Conservation (phyloP, 2,888 invertebrate genomes). For the Orthosia gothica region DNA sequence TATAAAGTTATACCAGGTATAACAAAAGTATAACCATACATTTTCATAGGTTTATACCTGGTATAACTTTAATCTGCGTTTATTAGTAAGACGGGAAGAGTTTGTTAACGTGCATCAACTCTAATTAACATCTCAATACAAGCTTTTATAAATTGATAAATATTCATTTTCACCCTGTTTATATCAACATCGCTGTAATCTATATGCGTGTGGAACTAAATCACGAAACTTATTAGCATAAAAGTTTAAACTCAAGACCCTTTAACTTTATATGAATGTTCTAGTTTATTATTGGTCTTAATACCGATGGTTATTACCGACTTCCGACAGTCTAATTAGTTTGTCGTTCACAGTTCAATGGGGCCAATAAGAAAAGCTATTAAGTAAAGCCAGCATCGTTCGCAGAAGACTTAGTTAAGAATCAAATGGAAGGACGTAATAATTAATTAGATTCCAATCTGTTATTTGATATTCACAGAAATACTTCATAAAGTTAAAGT, state of each 20-base stretch:
- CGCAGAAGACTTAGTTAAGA: conserved; percentile 41
- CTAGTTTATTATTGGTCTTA: conserved; percentile 38
- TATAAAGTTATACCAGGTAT: no score
- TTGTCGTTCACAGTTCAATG: conserved; percentile 47
- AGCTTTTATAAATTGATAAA: conserved; percentile 75
- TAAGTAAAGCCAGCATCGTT: conserved; percentile 25
- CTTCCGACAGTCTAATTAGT: conserved; percentile 60
- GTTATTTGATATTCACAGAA: conserved; percentile 67
- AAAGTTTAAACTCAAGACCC: conserved; percentile 16
- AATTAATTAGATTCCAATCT: conserved; percentile 61
- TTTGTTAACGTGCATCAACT: conserved; percentile 80
- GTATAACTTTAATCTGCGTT: no score
- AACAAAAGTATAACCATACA: no score
- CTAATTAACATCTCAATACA: conserved; percentile 86
- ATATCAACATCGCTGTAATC: conserved; percentile 79
- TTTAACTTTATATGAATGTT: conserved; percentile 28
- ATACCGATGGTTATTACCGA: conserved; percentile 38
- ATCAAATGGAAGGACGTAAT: conserved; percentile 52
- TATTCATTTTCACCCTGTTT: conserved; percentile 80
- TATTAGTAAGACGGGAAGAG: no score
- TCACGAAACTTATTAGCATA: conserved; percentile 31
- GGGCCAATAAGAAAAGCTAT: conserved; percentile 53
- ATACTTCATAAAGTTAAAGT: conserved; percentile 57
- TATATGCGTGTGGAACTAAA: conserved; percentile 72
- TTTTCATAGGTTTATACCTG: no score